These are phyloP conservation scores for Parnassius mnemosyne DNA, from an alignment of 2,888 invertebrate genomes.

Conservation along the genomic window DNA sequence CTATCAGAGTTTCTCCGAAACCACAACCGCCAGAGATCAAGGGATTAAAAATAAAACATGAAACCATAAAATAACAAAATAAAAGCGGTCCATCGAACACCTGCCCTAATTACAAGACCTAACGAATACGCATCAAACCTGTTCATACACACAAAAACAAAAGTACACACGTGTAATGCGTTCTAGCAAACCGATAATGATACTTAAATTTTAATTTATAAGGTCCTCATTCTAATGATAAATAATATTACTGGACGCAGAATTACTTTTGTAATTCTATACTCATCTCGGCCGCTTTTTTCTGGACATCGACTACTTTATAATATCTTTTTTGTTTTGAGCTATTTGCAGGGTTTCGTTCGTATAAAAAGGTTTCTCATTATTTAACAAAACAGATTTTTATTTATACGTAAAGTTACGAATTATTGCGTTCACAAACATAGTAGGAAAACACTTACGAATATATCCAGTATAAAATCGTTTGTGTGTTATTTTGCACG, in stretches of 20 bases:
- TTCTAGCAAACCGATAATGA: constrained; percentile 2
- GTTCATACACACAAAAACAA: constrained; percentile 48
- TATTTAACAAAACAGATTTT: constrained; percentile 5
- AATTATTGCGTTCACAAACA: no score
- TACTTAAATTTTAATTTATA: constrained; percentile 27
- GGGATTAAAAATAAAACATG: constrained; percentile 30
- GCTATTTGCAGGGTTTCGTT: constrained; percentile 22
- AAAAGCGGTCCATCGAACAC: constrained; percentile 58
- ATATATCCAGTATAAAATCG: no score
- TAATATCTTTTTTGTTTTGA: constrained; percentile 59
- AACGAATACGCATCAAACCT: constrained; percentile 51
- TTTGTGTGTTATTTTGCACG: no score
- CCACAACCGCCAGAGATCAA: constrained; percentile 3
- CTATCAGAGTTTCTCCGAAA: constrained; percentile 13
- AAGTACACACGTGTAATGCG: constrained; percentile 29
- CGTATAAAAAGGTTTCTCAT: constrained; percentile 9
- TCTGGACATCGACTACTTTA: constrained; percentile 54
- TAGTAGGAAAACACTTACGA: no score
- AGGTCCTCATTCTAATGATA: constrained; percentile 33
- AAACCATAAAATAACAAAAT: constrained; percentile 46
- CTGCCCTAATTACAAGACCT: constrained; percentile 68
- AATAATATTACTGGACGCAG: constrained; percentile 4
- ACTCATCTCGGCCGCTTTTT: constrained; percentile 46
- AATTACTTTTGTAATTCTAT: constrained; percentile 32
- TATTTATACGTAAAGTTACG: not conserved